Percentiles rank a stretch among this genome's conserved stretches.
Evolutionary conservation across 2,113 vertebrate genomes (phyloP).

Genomic region (Recurvirostra avosetta): DNA sequence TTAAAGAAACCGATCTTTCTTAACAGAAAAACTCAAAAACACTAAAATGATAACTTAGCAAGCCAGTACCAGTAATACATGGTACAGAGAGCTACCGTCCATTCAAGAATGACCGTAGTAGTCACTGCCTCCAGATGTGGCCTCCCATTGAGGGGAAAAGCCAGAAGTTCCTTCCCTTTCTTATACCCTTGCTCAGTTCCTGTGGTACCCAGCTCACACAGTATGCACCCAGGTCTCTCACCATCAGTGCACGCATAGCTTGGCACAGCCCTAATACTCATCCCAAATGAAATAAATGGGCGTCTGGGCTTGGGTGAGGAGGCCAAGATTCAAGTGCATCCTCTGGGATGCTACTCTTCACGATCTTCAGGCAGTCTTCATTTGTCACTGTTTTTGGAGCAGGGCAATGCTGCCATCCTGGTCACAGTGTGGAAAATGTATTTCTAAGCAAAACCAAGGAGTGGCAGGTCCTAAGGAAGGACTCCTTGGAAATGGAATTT

Average conservation of each 20-base stretch:
- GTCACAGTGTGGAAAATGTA: not conserved
- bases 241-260: not conserved
- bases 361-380: not conserved
- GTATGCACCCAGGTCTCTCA: no score
- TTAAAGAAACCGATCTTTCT: not conserved
- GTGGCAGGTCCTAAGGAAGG: not conserved
- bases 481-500: not conserved
- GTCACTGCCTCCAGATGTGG: not conserved
- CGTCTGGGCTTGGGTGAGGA: not conserved
- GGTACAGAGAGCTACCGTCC: not conserved
- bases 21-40: not conserved
- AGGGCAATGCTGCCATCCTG: not conserved
- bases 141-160: not conserved
- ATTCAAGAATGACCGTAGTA: not conserved
- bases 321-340: not conserved
- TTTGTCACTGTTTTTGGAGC: not conserved
- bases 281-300: not conserved
- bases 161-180: not conserved
- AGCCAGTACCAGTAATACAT: not conserved
- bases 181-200: not conserved
- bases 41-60: not conserved
- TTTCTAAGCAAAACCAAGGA: not conserved
- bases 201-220: not conserved
- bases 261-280: not conserved
- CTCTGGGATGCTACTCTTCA: not conserved